phyloP scores from a whole-genome alignment of 2,888 invertebrate species.

The Cheilosia impressa region DNA sequence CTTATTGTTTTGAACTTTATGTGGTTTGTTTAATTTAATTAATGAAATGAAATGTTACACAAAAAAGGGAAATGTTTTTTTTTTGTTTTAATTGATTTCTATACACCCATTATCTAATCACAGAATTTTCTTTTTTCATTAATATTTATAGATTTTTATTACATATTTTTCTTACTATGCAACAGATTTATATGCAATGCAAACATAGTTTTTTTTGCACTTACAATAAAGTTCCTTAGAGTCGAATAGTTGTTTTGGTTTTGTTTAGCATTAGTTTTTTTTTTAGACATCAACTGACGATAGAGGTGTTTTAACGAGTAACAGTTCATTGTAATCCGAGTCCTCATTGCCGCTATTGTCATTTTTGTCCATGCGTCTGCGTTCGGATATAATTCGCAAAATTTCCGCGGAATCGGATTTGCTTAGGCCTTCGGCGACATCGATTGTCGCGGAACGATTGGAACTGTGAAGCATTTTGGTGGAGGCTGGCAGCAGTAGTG shows the following conservation, averaged over 20 bases:
- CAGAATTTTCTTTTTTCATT: slow-evolving; percentile 54
- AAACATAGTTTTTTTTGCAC: slow-evolving; percentile 62
- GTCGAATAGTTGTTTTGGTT: slow-evolving; percentile 17
- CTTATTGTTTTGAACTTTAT: slow-evolving; percentile 64
- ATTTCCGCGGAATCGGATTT: slow-evolving; percentile 83
- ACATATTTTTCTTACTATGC: slow-evolving; percentile 22
- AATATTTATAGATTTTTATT: slow-evolving; percentile 21
- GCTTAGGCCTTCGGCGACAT: slow-evolving; percentile 77
- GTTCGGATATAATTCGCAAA: slow-evolving; percentile 83
- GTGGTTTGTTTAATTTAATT: slow-evolving; percentile 39
- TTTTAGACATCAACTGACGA: slow-evolving; percentile 80
- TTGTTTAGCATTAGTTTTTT: slow-evolving; percentile 20
- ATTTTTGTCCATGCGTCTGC: slow-evolving; percentile 82
- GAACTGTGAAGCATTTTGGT: slow-evolving; percentile 42
- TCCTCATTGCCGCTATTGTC: slow-evolving; percentile 83
- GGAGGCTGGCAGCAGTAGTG: slow-evolving; percentile 83
- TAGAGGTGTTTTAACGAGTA: slow-evolving; percentile 82
- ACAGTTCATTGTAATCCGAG: slow-evolving; percentile 82
- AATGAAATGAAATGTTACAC: neutral
- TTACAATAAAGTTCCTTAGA: slow-evolving; percentile 51
- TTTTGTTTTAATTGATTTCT: slow-evolving; percentile 51
- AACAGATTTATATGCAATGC: slow-evolving; percentile 56
- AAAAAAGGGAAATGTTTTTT: slow-evolving; percentile 16
- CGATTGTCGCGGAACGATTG: slow-evolving; percentile 66
- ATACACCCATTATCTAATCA: slow-evolving; percentile 71